Percentiles rank a stretch among this genome's conserved stretches.
Conservation (phyloP, 1,140 invertebrate species). For the Drosophila orosa region DNA sequence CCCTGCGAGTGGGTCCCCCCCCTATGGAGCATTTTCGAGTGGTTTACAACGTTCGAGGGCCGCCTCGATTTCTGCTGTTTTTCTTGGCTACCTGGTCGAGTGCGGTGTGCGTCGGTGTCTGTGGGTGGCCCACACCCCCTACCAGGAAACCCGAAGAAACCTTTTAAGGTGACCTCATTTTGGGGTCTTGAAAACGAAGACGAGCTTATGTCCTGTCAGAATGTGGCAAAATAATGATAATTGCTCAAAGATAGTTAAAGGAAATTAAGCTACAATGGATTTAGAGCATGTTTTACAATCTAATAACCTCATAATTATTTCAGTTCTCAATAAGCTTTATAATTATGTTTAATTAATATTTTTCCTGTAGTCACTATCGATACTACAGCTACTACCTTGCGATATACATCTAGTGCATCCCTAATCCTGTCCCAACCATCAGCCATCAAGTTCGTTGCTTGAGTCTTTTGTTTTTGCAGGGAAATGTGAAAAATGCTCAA, state of each 20-base stretch:
- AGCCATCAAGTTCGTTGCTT: slow-evolving; percentile 64
- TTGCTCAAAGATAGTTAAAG: too few relatives aligned
- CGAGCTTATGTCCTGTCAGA: not conserved
- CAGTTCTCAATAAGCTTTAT: not conserved
- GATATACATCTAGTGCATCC: slow-evolving; percentile 1
- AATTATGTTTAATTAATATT: not conserved
- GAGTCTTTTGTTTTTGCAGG: slow-evolving; percentile 71
- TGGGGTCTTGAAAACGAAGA: not conserved
- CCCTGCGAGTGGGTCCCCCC: slow-evolving; percentile 1
- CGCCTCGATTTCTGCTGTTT: slow-evolving; percentile 32
- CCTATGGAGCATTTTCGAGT: slow-evolving; percentile 47
- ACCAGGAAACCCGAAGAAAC: not conserved
- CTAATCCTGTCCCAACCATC: slow-evolving; percentile 17
- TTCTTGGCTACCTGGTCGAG: slow-evolving; percentile 53
- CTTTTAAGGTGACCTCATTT: slow-evolving; percentile 30
- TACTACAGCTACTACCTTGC: not conserved
- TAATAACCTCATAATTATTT: not conserved
- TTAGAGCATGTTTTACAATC: not conserved
- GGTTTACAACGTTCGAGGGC: slow-evolving; percentile 61
- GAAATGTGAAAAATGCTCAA: slow-evolving; percentile 72
- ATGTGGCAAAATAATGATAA: not conserved
- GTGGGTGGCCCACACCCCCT: slow-evolving; percentile 37
- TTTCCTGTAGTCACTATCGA: not conserved
- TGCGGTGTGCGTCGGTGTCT: slow-evolving; percentile 27
- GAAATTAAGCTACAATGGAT: not conserved